phyloP scores from a whole-genome alignment of 2,888 invertebrate species.

The Tachina lurida region DNA sequence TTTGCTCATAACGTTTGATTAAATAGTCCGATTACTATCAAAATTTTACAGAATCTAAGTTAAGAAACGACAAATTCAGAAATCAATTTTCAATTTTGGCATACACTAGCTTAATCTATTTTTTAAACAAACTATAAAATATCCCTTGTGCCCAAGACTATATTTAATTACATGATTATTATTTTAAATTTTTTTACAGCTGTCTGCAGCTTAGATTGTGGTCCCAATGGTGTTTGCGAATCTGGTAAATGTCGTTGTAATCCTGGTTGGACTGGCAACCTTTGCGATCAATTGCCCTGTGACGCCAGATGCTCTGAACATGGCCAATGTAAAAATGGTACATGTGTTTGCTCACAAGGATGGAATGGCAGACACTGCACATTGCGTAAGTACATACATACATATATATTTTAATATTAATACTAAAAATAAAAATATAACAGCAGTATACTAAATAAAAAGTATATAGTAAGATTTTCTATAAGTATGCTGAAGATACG shows the following conservation, averaged over 20 bases:
- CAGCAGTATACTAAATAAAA: background rate
- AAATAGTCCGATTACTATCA: too few relatives aligned
- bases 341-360: slow-evolving; percentile 98
- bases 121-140: too few relatives aligned
- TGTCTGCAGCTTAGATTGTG: slow-evolving; percentile 96
- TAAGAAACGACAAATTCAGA: too few relatives aligned
- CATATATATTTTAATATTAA: slow-evolving; percentile 27
- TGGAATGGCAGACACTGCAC: slow-evolving; percentile 99
- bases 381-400: slow-evolving; percentile 88
- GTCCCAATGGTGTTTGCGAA: slow-evolving; percentile 96
- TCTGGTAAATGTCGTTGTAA: slow-evolving; percentile 95
- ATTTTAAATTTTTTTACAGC: slow-evolving; percentile 84
- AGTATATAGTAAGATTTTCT: background rate
- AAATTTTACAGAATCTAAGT: too few relatives aligned
- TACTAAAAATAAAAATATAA: background rate
- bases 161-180: background rate
- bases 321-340: slow-evolving; percentile 98
- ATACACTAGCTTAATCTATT: too few relatives aligned
- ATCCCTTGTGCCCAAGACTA: background rate
- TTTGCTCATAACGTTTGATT: too few relatives aligned
- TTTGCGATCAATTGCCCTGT: slow-evolving; percentile 96
- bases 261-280: slow-evolving; percentile 95
- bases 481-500: slow-evolving; percentile 33
- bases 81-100: too few relatives aligned
- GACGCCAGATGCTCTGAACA: slow-evolving; percentile 96